Base-by-base conservation (phyloP, 2,113 vertebrate species). In the Melanerpes formicivorus region DNA sequence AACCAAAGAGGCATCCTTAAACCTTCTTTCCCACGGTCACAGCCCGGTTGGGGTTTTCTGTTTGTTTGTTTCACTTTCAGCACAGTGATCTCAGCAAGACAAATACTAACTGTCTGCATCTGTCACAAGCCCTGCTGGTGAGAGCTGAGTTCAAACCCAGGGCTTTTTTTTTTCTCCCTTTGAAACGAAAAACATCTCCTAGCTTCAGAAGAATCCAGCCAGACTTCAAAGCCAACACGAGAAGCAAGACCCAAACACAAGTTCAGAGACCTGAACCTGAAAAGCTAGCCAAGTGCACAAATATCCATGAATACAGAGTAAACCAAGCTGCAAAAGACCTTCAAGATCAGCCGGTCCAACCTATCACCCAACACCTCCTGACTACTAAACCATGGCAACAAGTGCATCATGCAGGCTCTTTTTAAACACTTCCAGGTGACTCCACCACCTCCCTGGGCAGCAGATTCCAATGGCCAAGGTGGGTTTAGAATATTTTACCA, bases 11-110 rank as follows among this genome's bases (percentile, higher is more conserved):
- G 59, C 59, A 67, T 26, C 3, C 1, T 10, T 3, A 48, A 74
- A 26, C 14, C 74, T 77, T 40, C 27, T 81, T 96, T 95, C 94
- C 84, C 95, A 95, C 91, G 85, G 85, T 17, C 85, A 60, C 69
- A 86, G 92, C 5, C 0, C 78, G 46, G 40, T 9, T 44, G 60
- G 37, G 9, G 7, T 14, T 69, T 18, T 8, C 15, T 34, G 32
- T 79, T 63, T 82, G 55, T 75, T 78, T 92, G 71, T 75, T 90
- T 88, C 50, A 27, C 58, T 95, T 93, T 73, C 86, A 96, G 70
- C 59, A 13, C 48, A 83, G 17, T 46, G 67, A 91, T 64, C 79
- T 85, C 93, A 93, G 81, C 89, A 87, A 69, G 77, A 84, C 55
- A 96, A 93, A 78, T 72, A 84, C 27, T 72, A 83, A 34, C 76